phyloP scores from a whole-genome alignment of 1,140 invertebrate genomes.

The Platyscapa corneri region DNA sequence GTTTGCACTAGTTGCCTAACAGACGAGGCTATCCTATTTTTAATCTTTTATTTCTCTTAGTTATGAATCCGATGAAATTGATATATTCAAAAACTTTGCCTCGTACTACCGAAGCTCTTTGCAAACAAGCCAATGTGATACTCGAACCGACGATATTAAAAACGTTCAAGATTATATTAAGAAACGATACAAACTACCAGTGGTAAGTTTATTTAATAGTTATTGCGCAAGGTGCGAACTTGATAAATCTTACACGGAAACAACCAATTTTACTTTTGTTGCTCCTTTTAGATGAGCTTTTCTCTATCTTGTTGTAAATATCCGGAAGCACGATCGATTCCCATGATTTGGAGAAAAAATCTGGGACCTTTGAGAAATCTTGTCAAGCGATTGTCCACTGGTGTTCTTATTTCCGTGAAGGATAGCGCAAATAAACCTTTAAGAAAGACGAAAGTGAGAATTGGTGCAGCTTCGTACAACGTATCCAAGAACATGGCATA shows the following conservation, averaged over 20 bases:
- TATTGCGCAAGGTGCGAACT: too few species aligned
- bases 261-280: neutral
- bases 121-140: constrained; percentile 60
- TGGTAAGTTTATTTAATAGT: constrained; percentile 58
- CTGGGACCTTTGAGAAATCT: constrained; percentile 81
- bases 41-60: constrained; percentile 60
- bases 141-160: constrained; percentile 58
- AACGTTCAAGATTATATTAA: constrained; percentile 64
- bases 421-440: constrained; percentile 80
- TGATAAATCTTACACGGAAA: too few species aligned
- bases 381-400: constrained; percentile 74
- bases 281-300: constrained; percentile 67
- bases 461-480: constrained; percentile 77
- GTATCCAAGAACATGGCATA: constrained; percentile 80
- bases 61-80: constrained; percentile 64
- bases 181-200: constrained; percentile 62
- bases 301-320: constrained; percentile 86
- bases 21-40: constrained; percentile 29
- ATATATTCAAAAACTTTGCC: constrained; percentile 76
- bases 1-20: too few species aligned
- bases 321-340: constrained; percentile 79
- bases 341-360: constrained; percentile 84
- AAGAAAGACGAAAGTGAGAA: constrained; percentile 80
- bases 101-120: constrained; percentile 62
- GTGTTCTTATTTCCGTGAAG: constrained; percentile 83